Conservation (phyloP, 2,113 vertebrate species). For the Mobula birostris region DNA sequence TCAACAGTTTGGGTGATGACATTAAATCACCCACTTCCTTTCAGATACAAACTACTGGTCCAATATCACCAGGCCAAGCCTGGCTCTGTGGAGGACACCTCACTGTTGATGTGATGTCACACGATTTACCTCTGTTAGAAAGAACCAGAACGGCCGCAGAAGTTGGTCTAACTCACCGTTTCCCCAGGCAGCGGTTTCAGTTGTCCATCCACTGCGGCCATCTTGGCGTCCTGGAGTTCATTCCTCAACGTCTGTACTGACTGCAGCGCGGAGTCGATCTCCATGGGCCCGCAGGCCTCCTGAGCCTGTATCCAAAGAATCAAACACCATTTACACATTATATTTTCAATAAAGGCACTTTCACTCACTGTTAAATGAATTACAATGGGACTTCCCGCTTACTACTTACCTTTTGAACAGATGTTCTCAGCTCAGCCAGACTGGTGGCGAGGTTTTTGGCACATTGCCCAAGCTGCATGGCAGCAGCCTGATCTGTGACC, state of each 20-base stretch:
- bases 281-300: slow-evolving; percentile 93
- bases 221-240: slow-evolving; percentile 91
- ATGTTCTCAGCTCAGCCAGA: slow-evolving; percentile 83
- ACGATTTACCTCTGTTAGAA: too few species aligned
- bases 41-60: too few species aligned
- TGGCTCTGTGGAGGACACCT: too few species aligned
- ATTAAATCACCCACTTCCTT: too few species aligned
- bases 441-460: slow-evolving; percentile 95
- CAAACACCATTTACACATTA: too few species aligned
- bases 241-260: slow-evolving; percentile 85
- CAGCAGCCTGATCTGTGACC: slow-evolving; percentile 87
- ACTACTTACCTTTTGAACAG: slow-evolving; percentile 79
- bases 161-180: slow-evolving; percentile 60
- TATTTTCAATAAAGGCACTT: too few species aligned
- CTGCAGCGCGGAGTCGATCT: slow-evolving; percentile 90
- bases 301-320: slow-evolving; percentile 67
- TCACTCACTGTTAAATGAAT: background rate
- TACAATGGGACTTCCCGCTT: background rate
- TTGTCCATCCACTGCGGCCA: slow-evolving; percentile 78
- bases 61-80: too few species aligned
- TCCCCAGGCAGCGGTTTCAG: slow-evolving; percentile 94
- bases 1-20: too few species aligned
- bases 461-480: slow-evolving; percentile 94
- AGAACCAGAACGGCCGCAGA: too few species aligned
- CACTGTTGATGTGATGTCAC: too few species aligned